phyloP scores from a whole-genome alignment of 2,797 vertebrate genomes.

The Darevskia mixta region DNA sequence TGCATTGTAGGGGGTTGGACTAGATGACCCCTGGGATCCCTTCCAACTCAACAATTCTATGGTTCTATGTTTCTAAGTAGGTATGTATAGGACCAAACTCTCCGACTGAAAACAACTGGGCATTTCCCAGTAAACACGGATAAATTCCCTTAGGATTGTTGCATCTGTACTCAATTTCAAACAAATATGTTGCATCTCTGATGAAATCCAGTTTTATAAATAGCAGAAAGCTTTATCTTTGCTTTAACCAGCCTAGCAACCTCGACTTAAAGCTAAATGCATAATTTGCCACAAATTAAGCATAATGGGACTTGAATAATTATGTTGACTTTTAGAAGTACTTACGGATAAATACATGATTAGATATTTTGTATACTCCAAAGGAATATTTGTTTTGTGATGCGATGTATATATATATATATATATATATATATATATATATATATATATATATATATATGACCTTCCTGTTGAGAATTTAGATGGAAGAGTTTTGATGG shows the following conservation, averaged over 20 bases:
- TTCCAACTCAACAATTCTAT: neutral
- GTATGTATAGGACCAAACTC: neutral
- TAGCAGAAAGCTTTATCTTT: constrained; percentile 61
- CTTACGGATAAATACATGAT: constrained; percentile 79
- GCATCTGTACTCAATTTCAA: constrained; percentile 36
- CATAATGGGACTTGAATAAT: constrained; percentile 78
- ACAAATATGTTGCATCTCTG: neutral
- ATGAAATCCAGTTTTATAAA: constrained; percentile 62
- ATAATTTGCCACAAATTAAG: constrained; percentile 78
- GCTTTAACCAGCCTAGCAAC: constrained; percentile 59
- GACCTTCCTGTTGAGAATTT: constrained; percentile 56
- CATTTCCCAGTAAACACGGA: neutral
- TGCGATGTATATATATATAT: neutral
- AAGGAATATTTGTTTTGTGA: constrained; percentile 73
- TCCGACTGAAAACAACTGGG: neutral
- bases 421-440: neutral
- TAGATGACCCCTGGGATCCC: too few species aligned
- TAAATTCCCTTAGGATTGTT: constrained; percentile 13
- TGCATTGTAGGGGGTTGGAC: too few species aligned
- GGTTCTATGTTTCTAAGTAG: neutral
- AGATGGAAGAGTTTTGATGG: constrained; percentile 52
- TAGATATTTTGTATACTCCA: constrained; percentile 74
- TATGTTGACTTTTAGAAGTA: constrained; percentile 77
- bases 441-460: constrained; percentile 4
- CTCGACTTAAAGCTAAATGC: constrained; percentile 72